phyloP scores from a whole-genome alignment of 2,113 vertebrate genomes.

The Balaenoptera acutorostrata region DNA sequence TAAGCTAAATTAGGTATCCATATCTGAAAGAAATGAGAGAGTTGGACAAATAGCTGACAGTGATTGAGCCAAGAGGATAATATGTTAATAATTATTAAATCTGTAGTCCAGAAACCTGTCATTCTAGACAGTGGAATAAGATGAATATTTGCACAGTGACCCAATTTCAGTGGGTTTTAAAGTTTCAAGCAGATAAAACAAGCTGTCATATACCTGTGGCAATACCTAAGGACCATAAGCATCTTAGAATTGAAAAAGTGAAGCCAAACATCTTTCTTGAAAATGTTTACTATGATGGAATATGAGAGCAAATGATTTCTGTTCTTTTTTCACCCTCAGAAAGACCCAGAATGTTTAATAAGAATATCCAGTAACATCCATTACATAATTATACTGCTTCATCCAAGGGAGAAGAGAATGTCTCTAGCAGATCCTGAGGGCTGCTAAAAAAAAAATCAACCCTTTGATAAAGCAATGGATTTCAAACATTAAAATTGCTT shows the following conservation, averaged over 20 bases:
- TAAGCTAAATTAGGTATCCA: background rate
- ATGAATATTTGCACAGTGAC: background rate
- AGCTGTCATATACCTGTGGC: background rate
- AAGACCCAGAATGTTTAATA: background rate
- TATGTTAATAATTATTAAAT: background rate
- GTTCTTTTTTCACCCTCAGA: background rate
- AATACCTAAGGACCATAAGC: background rate
- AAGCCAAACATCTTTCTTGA: background rate
- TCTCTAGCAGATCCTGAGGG: background rate
- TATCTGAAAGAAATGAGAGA: background rate
- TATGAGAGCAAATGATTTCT: background rate
- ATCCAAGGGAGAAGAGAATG: background rate
- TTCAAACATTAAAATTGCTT: background rate
- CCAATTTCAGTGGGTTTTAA: background rate
- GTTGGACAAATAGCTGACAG: background rate
- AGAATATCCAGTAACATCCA: background rate
- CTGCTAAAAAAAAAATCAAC: background rate
- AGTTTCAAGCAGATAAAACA: background rate
- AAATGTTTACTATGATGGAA: background rate
- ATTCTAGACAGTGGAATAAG: background rate
- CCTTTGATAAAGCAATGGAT: background rate
- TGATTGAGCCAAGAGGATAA: background rate
- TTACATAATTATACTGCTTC: background rate
- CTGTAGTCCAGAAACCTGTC: background rate
- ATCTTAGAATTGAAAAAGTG: background rate